Evolutionary conservation across 1,140 invertebrate species (phyloP).

Genomic region (Philotrypesis tridentata): DNA sequence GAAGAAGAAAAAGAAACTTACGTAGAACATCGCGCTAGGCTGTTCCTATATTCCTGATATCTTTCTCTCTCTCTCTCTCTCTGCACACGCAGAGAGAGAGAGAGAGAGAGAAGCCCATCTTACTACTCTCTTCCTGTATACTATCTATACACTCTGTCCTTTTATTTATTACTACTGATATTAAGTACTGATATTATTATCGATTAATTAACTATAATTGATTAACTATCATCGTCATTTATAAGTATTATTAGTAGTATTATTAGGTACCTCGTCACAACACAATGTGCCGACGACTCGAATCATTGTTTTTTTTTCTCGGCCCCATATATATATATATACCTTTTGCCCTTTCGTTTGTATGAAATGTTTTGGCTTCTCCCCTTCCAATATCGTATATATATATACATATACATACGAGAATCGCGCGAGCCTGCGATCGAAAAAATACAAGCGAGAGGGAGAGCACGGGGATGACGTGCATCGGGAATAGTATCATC

Average conservation of each 20-base stretch:
- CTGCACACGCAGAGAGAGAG: too few relatives aligned
- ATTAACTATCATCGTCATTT: constrained; percentile 40
- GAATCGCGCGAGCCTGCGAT: not conserved
- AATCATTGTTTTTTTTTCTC: not conserved
- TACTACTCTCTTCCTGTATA: constrained; percentile 20
- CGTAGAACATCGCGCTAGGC: constrained; percentile 42
- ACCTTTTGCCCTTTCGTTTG: constrained; percentile 21
- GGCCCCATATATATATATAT: too few relatives aligned
- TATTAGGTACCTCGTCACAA: constrained; percentile 33
- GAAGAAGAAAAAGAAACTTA: too few relatives aligned
- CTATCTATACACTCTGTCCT: constrained; percentile 25
- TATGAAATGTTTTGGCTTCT: constrained; percentile 17
- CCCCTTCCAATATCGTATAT: too few relatives aligned
- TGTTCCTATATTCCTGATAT: constrained; percentile 47
- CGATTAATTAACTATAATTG: constrained; percentile 3
- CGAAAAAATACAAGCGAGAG: constrained; percentile 4
- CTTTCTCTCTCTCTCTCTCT: constrained; percentile 16
- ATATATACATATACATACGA: too few relatives aligned
- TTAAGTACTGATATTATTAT: constrained; percentile 50
- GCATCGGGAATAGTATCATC: not conserved
- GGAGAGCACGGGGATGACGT: not conserved
- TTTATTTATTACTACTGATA: constrained; percentile 49
- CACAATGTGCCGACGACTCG: not conserved
- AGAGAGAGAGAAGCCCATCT: not conserved
- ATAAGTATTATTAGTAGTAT: constrained; percentile 52